Percentiles rank a stretch among this genome's conserved stretches.
phyloP scores from a whole-genome alignment of 2,888 invertebrate species.

The Mesorhabditis spiculigera region DNA sequence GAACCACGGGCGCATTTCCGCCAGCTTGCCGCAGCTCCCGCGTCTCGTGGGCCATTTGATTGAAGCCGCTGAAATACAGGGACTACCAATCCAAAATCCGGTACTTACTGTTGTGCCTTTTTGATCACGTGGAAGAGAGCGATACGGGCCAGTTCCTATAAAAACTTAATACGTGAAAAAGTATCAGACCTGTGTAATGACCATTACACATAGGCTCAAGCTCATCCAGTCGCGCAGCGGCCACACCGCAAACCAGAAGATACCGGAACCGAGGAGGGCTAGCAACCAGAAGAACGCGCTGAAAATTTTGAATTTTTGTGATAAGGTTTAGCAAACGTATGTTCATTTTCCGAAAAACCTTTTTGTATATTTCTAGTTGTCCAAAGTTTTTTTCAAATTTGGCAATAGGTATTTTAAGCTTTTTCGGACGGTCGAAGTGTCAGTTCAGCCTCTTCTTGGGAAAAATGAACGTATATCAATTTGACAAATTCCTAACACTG shows the following conservation, averaged over 20 bases:
- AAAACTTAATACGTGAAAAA: constrained; percentile 7
- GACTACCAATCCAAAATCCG: background rate
- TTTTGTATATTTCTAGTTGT: no score
- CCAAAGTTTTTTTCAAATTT: no score
- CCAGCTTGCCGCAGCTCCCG: constrained; percentile 63
- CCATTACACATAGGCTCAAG: constrained; percentile 60
- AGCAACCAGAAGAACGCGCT: constrained; percentile 80
- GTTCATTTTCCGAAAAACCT: constrained; percentile 17
- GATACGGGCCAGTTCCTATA: constrained; percentile 79
- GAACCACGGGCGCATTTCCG: no score
- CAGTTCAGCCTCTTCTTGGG: no score
- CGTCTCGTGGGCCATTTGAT: constrained; percentile 71
- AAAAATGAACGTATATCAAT: no score
- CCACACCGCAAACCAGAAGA: constrained; percentile 82
- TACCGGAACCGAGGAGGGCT: constrained; percentile 80
- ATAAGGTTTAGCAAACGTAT: background rate
- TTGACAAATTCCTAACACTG: no score
- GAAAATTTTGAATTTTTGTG: constrained; percentile 7
- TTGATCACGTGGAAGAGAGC: constrained; percentile 64
- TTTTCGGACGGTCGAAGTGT: no score
- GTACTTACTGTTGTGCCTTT: constrained; percentile 57
- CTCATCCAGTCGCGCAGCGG: constrained; percentile 74
- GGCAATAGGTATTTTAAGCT: no score
- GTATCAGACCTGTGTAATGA: background rate
- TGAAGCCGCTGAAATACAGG: constrained; percentile 72